These are phyloP conservation scores for Pipistrellus pipistrellus DNA, from an alignment of 2,797 vertebrate species.

Conservation along the genomic window DNA sequence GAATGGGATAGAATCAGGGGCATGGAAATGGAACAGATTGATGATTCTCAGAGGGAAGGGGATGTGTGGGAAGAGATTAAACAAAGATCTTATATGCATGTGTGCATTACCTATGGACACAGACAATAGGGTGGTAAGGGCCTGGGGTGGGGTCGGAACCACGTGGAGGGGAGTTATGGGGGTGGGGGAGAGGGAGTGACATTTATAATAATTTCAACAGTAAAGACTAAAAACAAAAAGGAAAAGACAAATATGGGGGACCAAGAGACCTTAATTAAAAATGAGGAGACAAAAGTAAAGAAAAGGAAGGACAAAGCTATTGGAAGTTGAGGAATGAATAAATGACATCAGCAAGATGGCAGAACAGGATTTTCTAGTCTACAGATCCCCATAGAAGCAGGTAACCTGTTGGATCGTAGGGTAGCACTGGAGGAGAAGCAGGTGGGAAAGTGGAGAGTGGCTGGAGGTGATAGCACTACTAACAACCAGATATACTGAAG, in stretches of 20 bases:
- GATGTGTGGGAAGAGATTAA: too few species aligned
- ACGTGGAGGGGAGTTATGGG: too few species aligned
- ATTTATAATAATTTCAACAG: too few species aligned
- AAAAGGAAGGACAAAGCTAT: background rate
- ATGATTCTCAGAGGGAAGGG: too few species aligned
- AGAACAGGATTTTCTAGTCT: background rate
- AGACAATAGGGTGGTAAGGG: too few species aligned
- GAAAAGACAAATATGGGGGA: background rate
- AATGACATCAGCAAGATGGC: background rate
- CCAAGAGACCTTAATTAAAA: background rate
- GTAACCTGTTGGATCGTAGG: background rate
- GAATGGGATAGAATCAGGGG: too few species aligned
- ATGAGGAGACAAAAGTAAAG: background rate
- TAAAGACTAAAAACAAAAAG: too few species aligned
- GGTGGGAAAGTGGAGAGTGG: background rate
- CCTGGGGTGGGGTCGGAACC: too few species aligned
- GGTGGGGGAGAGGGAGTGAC: too few species aligned
- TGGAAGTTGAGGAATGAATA: background rate
- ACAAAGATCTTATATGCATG: too few species aligned
- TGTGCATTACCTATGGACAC: too few species aligned
- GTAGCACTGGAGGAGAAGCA: background rate
- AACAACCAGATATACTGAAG: background rate
- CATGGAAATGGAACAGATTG: too few species aligned
- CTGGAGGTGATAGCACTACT: background rate
- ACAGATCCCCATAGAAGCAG: background rate